phyloP scores from a whole-genome alignment of 2,797 vertebrate genomes.

The Spizella passerina region DNA sequence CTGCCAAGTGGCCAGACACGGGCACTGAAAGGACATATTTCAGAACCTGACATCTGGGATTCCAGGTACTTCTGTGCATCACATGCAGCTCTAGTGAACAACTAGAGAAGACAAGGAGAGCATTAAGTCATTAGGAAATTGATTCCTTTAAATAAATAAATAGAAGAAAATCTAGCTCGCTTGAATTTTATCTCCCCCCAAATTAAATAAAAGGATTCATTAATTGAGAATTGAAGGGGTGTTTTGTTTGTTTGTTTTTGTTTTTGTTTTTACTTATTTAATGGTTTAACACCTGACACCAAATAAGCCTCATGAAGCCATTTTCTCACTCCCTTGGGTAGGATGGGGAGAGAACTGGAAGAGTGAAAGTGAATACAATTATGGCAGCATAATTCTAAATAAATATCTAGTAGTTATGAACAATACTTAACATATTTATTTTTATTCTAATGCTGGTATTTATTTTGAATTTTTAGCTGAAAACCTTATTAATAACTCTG shows the following conservation, averaged over 20 bases:
- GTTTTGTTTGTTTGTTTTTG: too few species aligned
- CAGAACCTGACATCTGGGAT: background rate
- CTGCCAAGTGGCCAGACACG: constrained; percentile 25
- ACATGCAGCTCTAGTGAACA: fast-evolving
- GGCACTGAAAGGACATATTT: background rate
- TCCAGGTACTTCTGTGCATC: background rate
- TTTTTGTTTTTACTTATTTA: background rate
- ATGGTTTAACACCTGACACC: background rate
- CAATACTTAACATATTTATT: background rate
- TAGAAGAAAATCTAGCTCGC: background rate
- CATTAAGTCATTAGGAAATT: background rate
- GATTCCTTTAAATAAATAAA: background rate
- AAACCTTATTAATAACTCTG: background rate
- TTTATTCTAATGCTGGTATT: background rate
- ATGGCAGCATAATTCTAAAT: background rate
- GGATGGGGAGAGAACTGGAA: fast-evolving
- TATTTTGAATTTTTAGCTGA: background rate
- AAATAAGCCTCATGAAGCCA: background rate
- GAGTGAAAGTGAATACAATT: background rate
- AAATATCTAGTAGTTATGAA: background rate
- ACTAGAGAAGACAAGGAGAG: background rate
- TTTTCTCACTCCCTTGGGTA: background rate
- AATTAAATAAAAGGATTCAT: background rate
- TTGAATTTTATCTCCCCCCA: background rate
- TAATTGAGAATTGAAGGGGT: background rate